Evolutionary conservation across 2,888 invertebrate species (phyloP).

Genomic region (Drosophila conformis): DNA sequence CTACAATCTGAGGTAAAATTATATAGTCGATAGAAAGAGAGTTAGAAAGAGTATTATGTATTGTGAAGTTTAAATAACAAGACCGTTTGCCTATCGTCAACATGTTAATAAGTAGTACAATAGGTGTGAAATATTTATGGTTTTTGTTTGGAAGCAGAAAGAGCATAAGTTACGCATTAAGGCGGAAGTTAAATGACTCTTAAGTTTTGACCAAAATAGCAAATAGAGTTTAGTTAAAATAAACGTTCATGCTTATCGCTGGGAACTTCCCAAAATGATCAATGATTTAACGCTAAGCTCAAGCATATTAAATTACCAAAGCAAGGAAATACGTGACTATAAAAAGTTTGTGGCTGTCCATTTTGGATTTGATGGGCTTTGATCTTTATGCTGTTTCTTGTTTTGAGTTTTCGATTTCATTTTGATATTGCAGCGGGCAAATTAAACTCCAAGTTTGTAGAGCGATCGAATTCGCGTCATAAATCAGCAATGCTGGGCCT

Average conservation of each 20-base stretch:
- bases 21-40: not conserved
- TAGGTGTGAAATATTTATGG: constrained; percentile 25
- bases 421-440: constrained; percentile 31
- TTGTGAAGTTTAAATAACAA: not conserved
- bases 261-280: constrained; percentile 63
- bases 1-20: not conserved
- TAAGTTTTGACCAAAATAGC: constrained; percentile 25
- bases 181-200: constrained; percentile 42
- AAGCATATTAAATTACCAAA: constrained; percentile 65
- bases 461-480: constrained; percentile 54
- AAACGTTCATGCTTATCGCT: constrained; percentile 36
- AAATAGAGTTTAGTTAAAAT: constrained; percentile 9
- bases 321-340: not conserved
- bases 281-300: constrained; percentile 43
- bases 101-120: constrained; percentile 10
- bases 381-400: constrained; percentile 42
- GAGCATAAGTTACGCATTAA: not conserved
- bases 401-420: constrained; percentile 8
- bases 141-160: not conserved
- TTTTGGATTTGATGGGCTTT: constrained; percentile 55
- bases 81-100: not conserved
- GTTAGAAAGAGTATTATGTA: not conserved
- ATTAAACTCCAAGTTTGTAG: constrained; percentile 25
- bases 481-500: constrained; percentile 52
- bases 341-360: constrained; percentile 22